A percentile compares a stretch with the other conserved stretches of the same genome.
phyloP scores from a whole-genome alignment of 1,140 invertebrate genomes.

The Drosophila nasuta region DNA sequence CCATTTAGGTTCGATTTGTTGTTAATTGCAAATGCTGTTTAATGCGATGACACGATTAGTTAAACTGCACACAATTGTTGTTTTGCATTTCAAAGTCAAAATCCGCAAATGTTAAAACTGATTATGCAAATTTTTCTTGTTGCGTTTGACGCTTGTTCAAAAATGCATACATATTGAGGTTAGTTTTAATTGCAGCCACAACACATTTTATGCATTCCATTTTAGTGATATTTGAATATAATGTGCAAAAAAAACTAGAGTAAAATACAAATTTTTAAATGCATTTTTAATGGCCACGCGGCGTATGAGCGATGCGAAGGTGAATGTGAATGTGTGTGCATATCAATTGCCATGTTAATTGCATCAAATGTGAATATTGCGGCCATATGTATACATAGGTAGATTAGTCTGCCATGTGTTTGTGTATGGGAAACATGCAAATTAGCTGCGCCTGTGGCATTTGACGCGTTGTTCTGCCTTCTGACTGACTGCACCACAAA shows the following conservation, averaged over 20 bases:
- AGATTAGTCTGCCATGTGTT: not conserved
- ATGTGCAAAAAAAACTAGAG: not conserved
- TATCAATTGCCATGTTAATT: conserved; percentile 44
- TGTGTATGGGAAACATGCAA: conserved; percentile 34
- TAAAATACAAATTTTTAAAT: conserved; percentile 13
- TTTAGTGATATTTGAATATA: not conserved
- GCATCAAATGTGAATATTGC: conserved; percentile 25
- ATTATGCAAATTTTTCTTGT: conserved; percentile 40
- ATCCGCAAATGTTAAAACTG: conserved; percentile 32
- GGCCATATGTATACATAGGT: not conserved
- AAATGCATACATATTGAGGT: conserved; percentile 25
- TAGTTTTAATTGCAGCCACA: conserved; percentile 39
- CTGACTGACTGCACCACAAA: conserved; percentile 18
- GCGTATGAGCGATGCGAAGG: conserved; percentile 24
- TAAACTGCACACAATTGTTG: conserved; percentile 8
- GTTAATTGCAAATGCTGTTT: conserved; percentile 61
- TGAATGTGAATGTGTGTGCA: conserved; percentile 4
- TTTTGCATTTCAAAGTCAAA: conserved; percentile 19
- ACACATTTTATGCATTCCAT: conserved; percentile 6
- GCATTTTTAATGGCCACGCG: conserved; percentile 39
- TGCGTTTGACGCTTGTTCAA: conserved; percentile 1
- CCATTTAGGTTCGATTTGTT: conserved; percentile 61
- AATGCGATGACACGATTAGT: conserved; percentile 60
- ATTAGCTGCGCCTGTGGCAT: conserved; percentile 41
- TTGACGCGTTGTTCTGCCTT: conserved; percentile 32